Evolutionary conservation across 2,113 vertebrate genomes (phyloP).

Genomic region (Perccottus glenii): DNA sequence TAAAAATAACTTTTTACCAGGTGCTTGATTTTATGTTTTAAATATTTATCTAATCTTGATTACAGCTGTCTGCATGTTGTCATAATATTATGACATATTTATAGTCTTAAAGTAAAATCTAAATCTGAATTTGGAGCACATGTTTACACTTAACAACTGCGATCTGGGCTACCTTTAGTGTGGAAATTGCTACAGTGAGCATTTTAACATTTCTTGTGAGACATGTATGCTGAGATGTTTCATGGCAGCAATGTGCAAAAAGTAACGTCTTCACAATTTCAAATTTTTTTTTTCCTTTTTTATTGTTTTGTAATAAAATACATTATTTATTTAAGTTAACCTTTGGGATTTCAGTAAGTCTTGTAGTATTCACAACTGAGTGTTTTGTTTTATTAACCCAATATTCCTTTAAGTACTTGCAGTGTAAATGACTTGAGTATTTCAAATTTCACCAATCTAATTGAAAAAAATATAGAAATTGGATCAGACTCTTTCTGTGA

Average conservation of each 20-base stretch:
- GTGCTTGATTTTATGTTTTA: not conserved
- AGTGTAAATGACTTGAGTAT: not conserved
- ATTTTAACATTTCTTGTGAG: too few species aligned
- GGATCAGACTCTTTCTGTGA: constrained; percentile 50
- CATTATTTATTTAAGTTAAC: constrained; percentile 67
- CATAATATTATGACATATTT: not conserved
- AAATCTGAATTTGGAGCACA: too few species aligned
- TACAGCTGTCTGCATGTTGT: not conserved
- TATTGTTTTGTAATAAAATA: constrained; percentile 67
- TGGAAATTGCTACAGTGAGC: too few species aligned
- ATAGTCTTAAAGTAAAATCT: too few species aligned
- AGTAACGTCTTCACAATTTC: constrained; percentile 21
- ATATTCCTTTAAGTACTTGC: too few species aligned
- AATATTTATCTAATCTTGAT: not conserved
- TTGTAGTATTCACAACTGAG: constrained; percentile 5
- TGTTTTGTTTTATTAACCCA: too few species aligned
- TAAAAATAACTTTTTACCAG: too few species aligned
- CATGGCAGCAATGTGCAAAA: constrained; percentile 10
- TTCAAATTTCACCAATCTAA: constrained; percentile 25
- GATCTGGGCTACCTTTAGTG: too few species aligned
- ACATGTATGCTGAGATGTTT: not conserved
- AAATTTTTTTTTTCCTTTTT: constrained; percentile 32
- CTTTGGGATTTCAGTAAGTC: constrained; percentile 16
- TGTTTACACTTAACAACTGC: too few species aligned
- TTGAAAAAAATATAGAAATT: constrained; percentile 39